These are phyloP conservation scores for Scatophagus argus DNA, from an alignment of 2,113 vertebrate species.

Conservation along the genomic window DNA sequence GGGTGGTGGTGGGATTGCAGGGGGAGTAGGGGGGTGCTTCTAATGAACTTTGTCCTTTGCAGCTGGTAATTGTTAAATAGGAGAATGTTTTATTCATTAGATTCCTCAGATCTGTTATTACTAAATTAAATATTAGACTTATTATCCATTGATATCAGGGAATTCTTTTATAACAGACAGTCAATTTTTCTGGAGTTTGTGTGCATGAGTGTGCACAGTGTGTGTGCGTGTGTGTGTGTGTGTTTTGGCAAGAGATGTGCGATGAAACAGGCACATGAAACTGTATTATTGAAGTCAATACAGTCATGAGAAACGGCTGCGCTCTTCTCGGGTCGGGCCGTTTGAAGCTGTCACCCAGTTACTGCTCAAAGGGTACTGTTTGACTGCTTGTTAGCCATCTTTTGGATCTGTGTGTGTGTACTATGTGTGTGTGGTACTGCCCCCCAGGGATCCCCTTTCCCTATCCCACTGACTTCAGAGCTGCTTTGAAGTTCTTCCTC, in stretches of 20 bases:
- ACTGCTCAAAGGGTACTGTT: constrained; percentile 66
- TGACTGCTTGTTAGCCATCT: constrained; percentile 72
- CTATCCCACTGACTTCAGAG: constrained; percentile 77
- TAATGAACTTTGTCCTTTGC: constrained; percentile 53
- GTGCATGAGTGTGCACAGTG: neutral
- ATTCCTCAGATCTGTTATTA: constrained; percentile 54
- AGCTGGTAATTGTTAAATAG: constrained; percentile 42
- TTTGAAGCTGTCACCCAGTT: constrained; percentile 73
- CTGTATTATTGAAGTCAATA: constrained; percentile 65
- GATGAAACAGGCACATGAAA: constrained; percentile 53
- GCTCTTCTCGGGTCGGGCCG: constrained; percentile 25
- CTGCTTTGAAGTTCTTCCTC: constrained; percentile 78
- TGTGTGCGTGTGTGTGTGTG: neutral
- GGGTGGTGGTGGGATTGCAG: no score
- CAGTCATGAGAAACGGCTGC: constrained; percentile 41
- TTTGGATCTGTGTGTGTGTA: constrained; percentile 36
- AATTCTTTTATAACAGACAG: constrained; percentile 1
- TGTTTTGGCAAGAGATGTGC: neutral
- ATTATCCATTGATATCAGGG: constrained; percentile 13
- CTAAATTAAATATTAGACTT: constrained; percentile 48
- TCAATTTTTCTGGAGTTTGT: neutral
- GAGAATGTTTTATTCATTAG: constrained; percentile 54
- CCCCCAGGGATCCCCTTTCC: constrained; percentile 67
- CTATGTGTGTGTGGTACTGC: constrained; percentile 38
- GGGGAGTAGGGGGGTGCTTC: constrained; percentile 24